Evolutionary conservation across 1,140 invertebrate species (phyloP), one percentile per base, ranked within the genome.

Genomic region (Littorina saxatilis): DNA sequence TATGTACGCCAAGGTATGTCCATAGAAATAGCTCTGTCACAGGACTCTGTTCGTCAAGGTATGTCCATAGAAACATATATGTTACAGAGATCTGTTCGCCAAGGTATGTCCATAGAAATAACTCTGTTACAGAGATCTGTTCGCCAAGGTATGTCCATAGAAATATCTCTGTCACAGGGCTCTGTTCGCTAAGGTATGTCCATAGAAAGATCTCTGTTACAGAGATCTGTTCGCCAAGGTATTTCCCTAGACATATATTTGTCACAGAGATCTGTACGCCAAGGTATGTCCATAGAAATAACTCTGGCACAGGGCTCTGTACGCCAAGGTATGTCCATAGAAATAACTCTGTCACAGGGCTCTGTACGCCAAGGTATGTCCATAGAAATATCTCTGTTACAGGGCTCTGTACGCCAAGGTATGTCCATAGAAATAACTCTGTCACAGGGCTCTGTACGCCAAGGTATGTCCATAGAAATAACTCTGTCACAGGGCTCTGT

Each of bases 131-230:
- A 84, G 55, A 84, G 85, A 3, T 27, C 55, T 17, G 76, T 79
- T 9, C 29, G 43, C 7, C 43, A 81, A 52, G 82, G 84, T 82
- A n/a, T n/a, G n/a, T n/a, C n/a, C n/a, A n/a, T n/a, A n/a, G n/a
- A n/a, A n/a, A n/a, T n/a, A n/a, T n/a, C n/a, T n/a, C 72, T 87
- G 23, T 83, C 83, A 2, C 74, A 84, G 55, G 85, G 85, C 0
- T 27, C 55, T 17, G 76, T 79, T 9, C 29, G 43, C 7, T 39
- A 81, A 52, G 82, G 84, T 82, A n/a, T n/a, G n/a, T n/a, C n/a
- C n/a, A n/a, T n/a, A n/a, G n/a, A n/a, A n/a, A n/a, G n/a, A n/a
- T n/a, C n/a, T n/a, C 72, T 87, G 23, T 83, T 82, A 2, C 74
- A 84, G 55, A 84, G 85, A 3, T 27, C 55, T 17, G 76, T 79